Conservation (phyloP, 2,797 vertebrate genomes). For the Falco naumanni region DNA sequence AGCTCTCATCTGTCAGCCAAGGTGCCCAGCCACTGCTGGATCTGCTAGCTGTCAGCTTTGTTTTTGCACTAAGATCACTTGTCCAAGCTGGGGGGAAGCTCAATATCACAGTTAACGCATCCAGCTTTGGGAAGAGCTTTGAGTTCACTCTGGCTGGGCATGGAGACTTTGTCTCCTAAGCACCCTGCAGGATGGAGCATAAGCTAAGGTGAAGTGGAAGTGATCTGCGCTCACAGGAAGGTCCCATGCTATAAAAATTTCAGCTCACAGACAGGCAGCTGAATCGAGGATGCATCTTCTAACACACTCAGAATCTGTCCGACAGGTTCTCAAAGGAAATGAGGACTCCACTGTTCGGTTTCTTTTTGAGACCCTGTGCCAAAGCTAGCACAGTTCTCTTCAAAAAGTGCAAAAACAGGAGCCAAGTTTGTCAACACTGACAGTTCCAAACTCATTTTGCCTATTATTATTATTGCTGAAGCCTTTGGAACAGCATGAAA, state of each 20-base stretch:
- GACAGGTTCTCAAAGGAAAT: not conserved
- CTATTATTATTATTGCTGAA: not conserved
- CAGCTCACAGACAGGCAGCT: not conserved
- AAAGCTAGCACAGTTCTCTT: not conserved
- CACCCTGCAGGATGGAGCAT: not conserved
- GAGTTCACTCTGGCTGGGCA: not conserved
- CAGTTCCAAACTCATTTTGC: not conserved
- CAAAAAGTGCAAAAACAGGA: not conserved
- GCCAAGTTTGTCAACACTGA: not conserved
- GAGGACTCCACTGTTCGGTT: not conserved
- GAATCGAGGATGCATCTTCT: not conserved
- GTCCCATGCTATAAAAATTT: not conserved
- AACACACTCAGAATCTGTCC: not conserved
- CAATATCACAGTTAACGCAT: accelerated
- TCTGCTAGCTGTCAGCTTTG: not conserved
- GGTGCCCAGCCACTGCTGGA: not conserved
- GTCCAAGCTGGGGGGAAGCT: not conserved
- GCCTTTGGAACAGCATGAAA: not conserved
- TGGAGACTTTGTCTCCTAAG: not conserved
- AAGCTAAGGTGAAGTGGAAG: not conserved
- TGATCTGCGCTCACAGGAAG: not conserved
- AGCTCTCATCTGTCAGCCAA: not conserved
- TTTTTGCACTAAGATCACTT: not conserved
- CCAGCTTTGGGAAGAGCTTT: not conserved
- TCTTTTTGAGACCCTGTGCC: not conserved